phyloP scores from a whole-genome alignment of 2,113 vertebrate species.

The Thunnus thynnus region DNA sequence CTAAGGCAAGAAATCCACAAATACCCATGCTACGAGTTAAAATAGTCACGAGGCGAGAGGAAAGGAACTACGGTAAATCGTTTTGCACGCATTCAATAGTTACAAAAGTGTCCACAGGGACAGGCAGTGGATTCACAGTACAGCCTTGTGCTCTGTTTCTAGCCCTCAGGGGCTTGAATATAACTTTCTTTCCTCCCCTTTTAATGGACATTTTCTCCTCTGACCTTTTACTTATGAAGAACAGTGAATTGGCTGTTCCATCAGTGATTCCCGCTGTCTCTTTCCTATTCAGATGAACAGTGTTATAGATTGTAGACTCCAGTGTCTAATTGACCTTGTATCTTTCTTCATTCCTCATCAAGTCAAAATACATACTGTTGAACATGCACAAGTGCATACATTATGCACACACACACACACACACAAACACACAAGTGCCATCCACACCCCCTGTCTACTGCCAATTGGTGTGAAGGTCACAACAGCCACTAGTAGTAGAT shows the following conservation, averaged over 20 bases:
- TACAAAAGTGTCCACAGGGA: conserved; percentile 36
- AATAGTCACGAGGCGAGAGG: background rate
- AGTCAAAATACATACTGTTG: conserved; percentile 26
- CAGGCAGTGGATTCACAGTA: conserved; percentile 44
- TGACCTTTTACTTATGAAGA: conserved; percentile 63
- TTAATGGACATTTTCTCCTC: conserved; percentile 51
- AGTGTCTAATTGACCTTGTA: conserved; percentile 48
- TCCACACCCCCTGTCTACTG: background rate
- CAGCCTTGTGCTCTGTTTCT: conserved; percentile 29
- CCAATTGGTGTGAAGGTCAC: conserved; percentile 75
- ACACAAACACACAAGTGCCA: no score
- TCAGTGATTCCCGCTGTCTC: conserved; percentile 21
- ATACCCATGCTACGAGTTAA: background rate
- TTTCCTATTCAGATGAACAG: conserved; percentile 27
- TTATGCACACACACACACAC: background rate
- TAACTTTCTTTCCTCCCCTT: conserved; percentile 46
- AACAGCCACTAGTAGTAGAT: conserved; percentile 55
- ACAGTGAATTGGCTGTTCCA: conserved; percentile 48
- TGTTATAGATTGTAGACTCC: conserved; percentile 17
- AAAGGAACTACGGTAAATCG: conserved; percentile 30
- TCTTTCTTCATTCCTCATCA: conserved; percentile 11
- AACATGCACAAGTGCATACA: background rate
- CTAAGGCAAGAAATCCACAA: conserved; percentile 13
- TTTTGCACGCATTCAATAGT: conserved; percentile 29
- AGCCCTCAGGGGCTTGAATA: conserved; percentile 29